phyloP scores from a whole-genome alignment of 2,888 invertebrate genomes.

The Pseudococcus jackbeardsleyi region DNA sequence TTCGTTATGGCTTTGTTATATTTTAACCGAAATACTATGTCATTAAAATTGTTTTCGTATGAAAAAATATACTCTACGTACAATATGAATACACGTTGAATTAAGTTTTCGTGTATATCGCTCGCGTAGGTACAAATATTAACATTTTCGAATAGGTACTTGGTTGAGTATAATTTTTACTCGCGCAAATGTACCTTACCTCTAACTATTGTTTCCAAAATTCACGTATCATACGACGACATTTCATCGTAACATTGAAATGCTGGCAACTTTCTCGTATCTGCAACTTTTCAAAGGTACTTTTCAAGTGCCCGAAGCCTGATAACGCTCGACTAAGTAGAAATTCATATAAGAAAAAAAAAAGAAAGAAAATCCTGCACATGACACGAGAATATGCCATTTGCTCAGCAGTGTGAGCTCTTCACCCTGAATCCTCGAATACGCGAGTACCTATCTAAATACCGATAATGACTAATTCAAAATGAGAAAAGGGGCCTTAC shows the following conservation, averaged over 20 bases:
- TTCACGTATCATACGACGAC: background rate
- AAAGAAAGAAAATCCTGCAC: background rate
- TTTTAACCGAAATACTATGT: background rate
- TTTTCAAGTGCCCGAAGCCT: background rate
- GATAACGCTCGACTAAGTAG: background rate
- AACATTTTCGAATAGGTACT: background rate
- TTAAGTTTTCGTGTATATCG: background rate
- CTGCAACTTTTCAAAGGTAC: background rate
- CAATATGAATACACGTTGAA: background rate
- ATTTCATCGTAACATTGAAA: background rate
- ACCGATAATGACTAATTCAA: conserved; percentile 29
- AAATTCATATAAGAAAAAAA: background rate
- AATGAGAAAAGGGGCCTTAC: background rate
- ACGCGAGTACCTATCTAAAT: background rate
- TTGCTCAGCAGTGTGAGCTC: background rate
- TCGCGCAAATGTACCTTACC: background rate
- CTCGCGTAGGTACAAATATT: background rate
- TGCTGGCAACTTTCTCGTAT: background rate
- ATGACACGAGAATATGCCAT: background rate
- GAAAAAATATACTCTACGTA: background rate
- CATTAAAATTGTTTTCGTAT: conserved; percentile 28
- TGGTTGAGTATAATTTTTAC: background rate
- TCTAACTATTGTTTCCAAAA: background rate
- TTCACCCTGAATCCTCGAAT: background rate
- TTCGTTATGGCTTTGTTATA: conserved; percentile 10